Evolutionary conservation across 2,888 invertebrate genomes (phyloP), one percentile per base, ranked within the genome.

Genomic region (Vandiemenella viatica): DNA sequence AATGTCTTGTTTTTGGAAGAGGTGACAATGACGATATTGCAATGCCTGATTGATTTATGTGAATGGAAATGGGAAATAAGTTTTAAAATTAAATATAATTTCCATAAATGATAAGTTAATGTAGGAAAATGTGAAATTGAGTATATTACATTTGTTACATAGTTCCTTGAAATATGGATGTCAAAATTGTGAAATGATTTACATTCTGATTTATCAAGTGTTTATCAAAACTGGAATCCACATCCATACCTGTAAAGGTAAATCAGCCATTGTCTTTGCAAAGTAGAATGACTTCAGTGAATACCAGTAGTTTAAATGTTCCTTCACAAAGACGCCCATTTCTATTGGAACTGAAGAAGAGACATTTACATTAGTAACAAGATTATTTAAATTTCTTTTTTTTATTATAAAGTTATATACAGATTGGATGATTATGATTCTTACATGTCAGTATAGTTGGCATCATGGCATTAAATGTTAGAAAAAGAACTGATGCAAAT

Each of bases 381-480:
- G 7, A 16, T 13, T 8, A 7, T 16, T 21, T 19, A 13, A 20
- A 15, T 26, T 5, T 37, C n/a, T 18, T 18, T 3, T 15, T 4
- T 13, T 41, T 40, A 46, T 10, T 15, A 23, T 37, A 32, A 23
- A 45, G 16, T 18, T 17, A 26, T 26, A 32, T 45, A 48, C 13
- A 45, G 7, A 10, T 23, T 19, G 7, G 37, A 37, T 41, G n/a
- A n/a, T n/a, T 38, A 37, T 46, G 5, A 26, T 45, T 15, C 89
- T 86, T 71, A 95, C 95, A 96, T 63, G 96, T 95, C 23, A 89
- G 72, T 53, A 88, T 83, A 1, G 95, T 96, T 55, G 95, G 93
- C 95, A 96, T 96, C 84, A 96, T 89, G 45, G 95, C 91, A 46
- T 93, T 91, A 66, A 95, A 96, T 83, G 93, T 93, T 57, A 93